Evolutionary conservation across 2,797 vertebrate species (phyloP), one percentile per base, ranked within the genome.

Genomic region (Epinephelus malabaricus): DNA sequence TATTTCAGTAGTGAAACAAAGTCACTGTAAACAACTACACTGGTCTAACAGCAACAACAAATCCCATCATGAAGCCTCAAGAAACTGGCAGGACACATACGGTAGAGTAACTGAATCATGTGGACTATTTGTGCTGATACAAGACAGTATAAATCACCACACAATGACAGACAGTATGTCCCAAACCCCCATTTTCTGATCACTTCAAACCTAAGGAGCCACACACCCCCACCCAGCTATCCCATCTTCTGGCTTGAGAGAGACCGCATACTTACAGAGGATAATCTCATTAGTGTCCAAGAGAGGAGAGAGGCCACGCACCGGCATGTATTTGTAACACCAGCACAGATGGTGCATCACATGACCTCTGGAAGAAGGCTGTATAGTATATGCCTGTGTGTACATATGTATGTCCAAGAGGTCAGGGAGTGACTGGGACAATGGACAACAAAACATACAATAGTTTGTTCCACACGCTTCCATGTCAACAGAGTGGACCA

Each of bases 201-300:
- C 27, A 55, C 27, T 54, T 73, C 49, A 61, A 81, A 72, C 72
- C 54, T 63, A 34, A 82, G 51, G 60, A 84, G 27, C 62, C 82
- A 79, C 61, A 76, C 46, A 54, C 68, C 89, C 90, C 86, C 91
- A 79, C 81, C 68, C 76, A 89, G 89, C 87, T 79, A 86, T 86
- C 88, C 93, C 85, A 89, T 91, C 79, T 86, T 91, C 79, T 90
- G 84, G 66, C 76, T 80, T 59, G 78, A 91, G 87, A 88, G 82
- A 88, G 91, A 91, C 90, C 60, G 81, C 90, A 93, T 95, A 90
- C 94, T 96, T 94, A 94, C 94, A 92, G 60, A 90, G 89, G 86
- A 88, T 95, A 95, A 97, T 96, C 95, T 92, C 92, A 92, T 96
- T 96, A 95, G 82, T 64, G 87, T 91, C 87, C 79, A 50, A 85